Conservation (phyloP, 1,140 invertebrate species). For the Caerostris extrusa region DNA sequence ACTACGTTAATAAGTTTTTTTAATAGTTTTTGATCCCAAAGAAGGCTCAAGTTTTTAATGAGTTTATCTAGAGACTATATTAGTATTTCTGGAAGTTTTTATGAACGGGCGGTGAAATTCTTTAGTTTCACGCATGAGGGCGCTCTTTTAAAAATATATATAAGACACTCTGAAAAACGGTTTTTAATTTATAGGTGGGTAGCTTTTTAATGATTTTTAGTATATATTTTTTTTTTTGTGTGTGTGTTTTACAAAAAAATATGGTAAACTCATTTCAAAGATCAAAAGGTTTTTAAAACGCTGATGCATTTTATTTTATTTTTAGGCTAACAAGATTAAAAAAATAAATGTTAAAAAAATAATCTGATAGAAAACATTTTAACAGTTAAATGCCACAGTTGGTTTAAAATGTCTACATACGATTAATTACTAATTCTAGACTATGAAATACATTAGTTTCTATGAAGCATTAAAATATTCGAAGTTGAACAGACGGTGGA, state of each 20-base stretch:
- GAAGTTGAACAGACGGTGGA: too few species aligned
- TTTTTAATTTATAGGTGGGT: background rate
- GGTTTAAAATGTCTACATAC: too few species aligned
- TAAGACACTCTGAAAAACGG: background rate
- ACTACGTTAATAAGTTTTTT: conserved; percentile 36
- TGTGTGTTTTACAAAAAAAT: background rate
- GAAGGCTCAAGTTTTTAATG: conserved; percentile 22
- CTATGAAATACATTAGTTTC: too few species aligned
- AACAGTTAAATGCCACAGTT: too few species aligned
- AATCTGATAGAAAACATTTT: too few species aligned
- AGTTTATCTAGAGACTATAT: conserved; percentile 26
- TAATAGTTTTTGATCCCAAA: conserved; percentile 26
- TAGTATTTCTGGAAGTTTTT: conserved; percentile 22
- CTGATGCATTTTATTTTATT: background rate
- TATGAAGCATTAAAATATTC: too few species aligned
- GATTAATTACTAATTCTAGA: too few species aligned
- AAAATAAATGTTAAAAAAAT: background rate
- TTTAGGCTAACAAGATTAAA: too few species aligned
- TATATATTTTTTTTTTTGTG: background rate
- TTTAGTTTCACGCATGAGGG: background rate
- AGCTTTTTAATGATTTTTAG: background rate
- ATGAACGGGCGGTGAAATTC: background rate
- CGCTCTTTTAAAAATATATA: background rate
- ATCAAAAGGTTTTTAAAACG: conserved; percentile 21
- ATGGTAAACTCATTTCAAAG: background rate